Conservation (phyloP, 2,888 invertebrate species). For the Pantelozetes paolii region DNA sequence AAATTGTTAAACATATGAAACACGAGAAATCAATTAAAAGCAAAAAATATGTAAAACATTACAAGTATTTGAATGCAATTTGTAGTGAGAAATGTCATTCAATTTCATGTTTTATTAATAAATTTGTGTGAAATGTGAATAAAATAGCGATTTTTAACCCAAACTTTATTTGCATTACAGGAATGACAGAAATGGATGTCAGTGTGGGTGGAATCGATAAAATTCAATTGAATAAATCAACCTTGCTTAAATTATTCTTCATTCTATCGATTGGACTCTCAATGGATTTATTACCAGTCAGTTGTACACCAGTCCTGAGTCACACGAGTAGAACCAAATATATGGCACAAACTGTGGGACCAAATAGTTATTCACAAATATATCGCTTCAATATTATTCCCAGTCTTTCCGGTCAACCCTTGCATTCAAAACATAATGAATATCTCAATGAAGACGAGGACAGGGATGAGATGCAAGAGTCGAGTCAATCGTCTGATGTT, state of each 20-base stretch:
- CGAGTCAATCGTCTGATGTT: too few species aligned
- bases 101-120: too few species aligned
- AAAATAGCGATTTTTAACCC: too few species aligned
- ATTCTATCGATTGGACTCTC: background rate
- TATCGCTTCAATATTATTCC: background rate
- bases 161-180: too few species aligned
- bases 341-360: slow-evolving; percentile 9
- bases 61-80: too few species aligned
- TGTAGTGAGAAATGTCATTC: too few species aligned
- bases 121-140: too few species aligned
- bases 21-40: too few species aligned
- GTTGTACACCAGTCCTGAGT: slow-evolving; percentile 6
- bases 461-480: background rate
- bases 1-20: too few species aligned
- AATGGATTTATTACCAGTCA: slow-evolving; percentile 1
- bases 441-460: background rate
- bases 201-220: background rate
- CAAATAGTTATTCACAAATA: slow-evolving; percentile 6
- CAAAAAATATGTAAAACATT: too few species aligned
- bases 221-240: slow-evolving; percentile 11
- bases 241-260: background rate
- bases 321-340: background rate
- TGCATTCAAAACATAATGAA: background rate
- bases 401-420: background rate
- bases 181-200: background rate